Percentiles rank a stretch among this genome's conserved stretches.
These are phyloP conservation scores for Abrostola triplasia DNA, from an alignment of 2,888 invertebrate species.

Conservation along the genomic window DNA sequence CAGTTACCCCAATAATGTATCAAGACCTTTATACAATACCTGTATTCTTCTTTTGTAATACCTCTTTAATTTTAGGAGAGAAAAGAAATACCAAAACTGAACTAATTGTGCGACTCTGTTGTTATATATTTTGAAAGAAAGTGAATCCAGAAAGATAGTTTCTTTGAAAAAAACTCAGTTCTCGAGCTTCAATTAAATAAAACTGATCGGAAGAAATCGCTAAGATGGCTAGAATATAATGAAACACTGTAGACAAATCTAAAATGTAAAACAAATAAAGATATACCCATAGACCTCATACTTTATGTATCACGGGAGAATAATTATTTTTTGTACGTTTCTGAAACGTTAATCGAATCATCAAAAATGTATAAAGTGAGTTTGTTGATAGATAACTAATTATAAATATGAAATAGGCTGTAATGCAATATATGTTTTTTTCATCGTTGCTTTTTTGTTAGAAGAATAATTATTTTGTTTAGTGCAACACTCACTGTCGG, in stretches of 20 bases:
- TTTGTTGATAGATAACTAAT: conserved; percentile 47
- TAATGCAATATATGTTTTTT: conserved; percentile 39
- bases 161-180: background rate
- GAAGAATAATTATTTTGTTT: background rate
- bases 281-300: conserved; percentile 56
- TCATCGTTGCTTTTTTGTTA: conserved; percentile 6
- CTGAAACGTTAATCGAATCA: conserved; percentile 49
- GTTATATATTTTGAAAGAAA: background rate
- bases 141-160: background rate
- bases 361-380: conserved; percentile 52
- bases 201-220: conserved; percentile 8
- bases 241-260: conserved; percentile 34
- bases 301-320: conserved; percentile 57
- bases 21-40: background rate
- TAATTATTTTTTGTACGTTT: conserved; percentile 75
- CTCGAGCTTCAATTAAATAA: background rate
- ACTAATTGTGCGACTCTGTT: conserved; percentile 5
- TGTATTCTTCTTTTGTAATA: conserved; percentile 1
- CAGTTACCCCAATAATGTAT: background rate
- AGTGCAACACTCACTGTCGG: background rate
- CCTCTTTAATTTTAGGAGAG: conserved; percentile 15
- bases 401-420: conserved; percentile 54
- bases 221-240: conserved; percentile 37
- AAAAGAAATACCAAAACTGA: conserved; percentile 8
- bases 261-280: conserved; percentile 43